These are phyloP conservation scores for Sorex fumeus DNA, from an alignment of 2,113 vertebrate species.

Conservation along the genomic window DNA sequence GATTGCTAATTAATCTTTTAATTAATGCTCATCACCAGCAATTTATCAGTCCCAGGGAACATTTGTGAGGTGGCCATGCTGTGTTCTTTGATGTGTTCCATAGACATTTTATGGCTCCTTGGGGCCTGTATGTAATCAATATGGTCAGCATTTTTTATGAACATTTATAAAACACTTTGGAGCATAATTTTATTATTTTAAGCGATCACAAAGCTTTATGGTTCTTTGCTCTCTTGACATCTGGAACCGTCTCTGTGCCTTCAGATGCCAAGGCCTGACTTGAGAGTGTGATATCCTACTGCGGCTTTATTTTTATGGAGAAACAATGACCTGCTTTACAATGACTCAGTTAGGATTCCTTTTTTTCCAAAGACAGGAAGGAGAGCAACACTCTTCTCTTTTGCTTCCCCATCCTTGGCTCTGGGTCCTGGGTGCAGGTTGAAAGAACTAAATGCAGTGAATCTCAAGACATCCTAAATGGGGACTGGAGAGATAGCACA, in stretches of 20 bases:
- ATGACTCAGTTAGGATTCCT: background rate
- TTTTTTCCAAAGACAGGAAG: constrained; percentile 3
- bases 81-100: constrained; percentile 5
- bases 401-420: background rate
- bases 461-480: background rate
- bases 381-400: background rate
- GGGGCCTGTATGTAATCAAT: background rate
- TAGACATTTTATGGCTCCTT: constrained; percentile 34
- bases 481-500: no score
- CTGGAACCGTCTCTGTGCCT: background rate
- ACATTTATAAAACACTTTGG: constrained; percentile 19
- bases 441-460: background rate
- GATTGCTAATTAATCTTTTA: constrained; percentile 61
- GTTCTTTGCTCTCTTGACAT: constrained; percentile 39
- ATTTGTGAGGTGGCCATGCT: background rate
- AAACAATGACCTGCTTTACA: constrained; percentile 32
- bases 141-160: background rate
- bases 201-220: constrained; percentile 46
- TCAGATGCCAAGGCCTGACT: constrained; percentile 36
- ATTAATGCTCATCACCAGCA: constrained; percentile 49
- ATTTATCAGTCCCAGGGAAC: background rate
- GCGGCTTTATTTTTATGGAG: constrained; percentile 43
- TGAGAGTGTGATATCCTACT: background rate
- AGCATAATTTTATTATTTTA: constrained; percentile 57
- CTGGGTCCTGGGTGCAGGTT: background rate